Evolutionary conservation across 2,797 vertebrate genomes (phyloP), one percentile per base, ranked within the genome.

Genomic region (Moxostoma hubbsi): DNA sequence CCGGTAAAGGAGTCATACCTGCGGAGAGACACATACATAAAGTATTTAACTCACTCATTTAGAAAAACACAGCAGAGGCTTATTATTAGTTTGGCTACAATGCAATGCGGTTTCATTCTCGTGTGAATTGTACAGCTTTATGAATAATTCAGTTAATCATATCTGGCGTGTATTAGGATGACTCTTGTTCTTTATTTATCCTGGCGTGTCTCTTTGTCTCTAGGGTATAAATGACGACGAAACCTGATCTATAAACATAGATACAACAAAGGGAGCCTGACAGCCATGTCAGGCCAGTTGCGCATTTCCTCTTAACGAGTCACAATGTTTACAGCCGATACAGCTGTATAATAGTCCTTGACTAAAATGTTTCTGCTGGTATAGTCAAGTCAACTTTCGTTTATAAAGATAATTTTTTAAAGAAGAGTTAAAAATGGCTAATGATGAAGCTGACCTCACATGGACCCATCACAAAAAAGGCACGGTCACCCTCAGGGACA

Each of bases 1-100:
- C 98, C 98, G 0, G 97, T 98, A 86, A 99, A 96, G 11, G 96
- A 98, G 87, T 99, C 97, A 1, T 98, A 99, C 98, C 98, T 99
- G 36, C 36, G 2, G 3, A 36, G 36, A 77, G 36, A 3, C 15
- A 68, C 1, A 77, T 6, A 46, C 50, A 81, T 2, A 45, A 36
- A 4, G 36, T 36, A 5, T 36, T 36, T 36, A 36, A 36, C 36
- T 36, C 36, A 36, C 36, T 36, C 4, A 36, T 36, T 36, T 36
- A 36, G 36, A 36, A 36, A 36, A 36, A 36, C 36, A 36, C 36
- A 36, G 36, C 36, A 36, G 36, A 36, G 36, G 36, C 36, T 36
- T 36, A 36, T 36, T 36, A 36, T 36, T 36, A 36, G 36, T 36
- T 36, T 36, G 36, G 36, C 4, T 36, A 36, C 36, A 36, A 59